A percentile compares a stretch with the other conserved stretches of the same genome.
Evolutionary conservation across 2,888 invertebrate genomes (phyloP).

Genomic region (Drosophila prolongata): DNA sequence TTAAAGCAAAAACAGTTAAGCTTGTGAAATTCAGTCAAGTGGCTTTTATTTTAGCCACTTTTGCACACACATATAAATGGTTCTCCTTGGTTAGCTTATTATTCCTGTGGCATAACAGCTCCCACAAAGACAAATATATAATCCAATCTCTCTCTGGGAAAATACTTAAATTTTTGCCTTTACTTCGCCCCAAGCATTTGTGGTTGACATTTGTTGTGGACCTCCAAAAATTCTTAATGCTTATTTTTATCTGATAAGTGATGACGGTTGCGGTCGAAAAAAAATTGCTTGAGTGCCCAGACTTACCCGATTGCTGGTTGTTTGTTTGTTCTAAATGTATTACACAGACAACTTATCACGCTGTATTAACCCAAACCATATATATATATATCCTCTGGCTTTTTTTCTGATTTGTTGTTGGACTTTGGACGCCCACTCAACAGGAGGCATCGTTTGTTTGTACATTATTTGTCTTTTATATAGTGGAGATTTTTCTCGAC

Average conservation of each 20-base stretch:
- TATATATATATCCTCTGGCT: conserved; percentile 11
- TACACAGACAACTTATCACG: conserved; percentile 61
- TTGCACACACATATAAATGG: not conserved
- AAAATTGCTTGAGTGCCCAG: conserved; percentile 3
- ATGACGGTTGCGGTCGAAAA: conserved; percentile 20
- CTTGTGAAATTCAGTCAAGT: too few relatives aligned
- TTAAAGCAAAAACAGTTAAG: too few relatives aligned
- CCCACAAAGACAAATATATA: conserved; percentile 5
- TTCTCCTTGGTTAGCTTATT: not conserved
- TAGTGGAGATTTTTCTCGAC: conserved; percentile 16
- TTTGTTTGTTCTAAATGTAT: conserved; percentile 48
- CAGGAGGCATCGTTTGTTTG: conserved; percentile 22
- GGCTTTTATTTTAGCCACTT: not conserved
- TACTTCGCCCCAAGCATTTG: conserved; percentile 26
- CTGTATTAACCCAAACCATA: conserved; percentile 51
- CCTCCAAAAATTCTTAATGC: conserved; percentile 15
- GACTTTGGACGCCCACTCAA: conserved; percentile 7
- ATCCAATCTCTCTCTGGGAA: conserved; percentile 15
- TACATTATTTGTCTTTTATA: conserved; percentile 32
- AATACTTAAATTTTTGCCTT: conserved; percentile 9
- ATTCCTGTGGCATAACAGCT: not conserved
- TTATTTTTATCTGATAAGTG: conserved; percentile 37
- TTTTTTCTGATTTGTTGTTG: conserved; percentile 7
- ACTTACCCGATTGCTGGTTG: conserved; percentile 27
- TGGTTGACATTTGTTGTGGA: conserved; percentile 21